These are phyloP conservation scores for Philopedon plagiatum DNA, from an alignment of 2,888 invertebrate species.

Conservation along the genomic window DNA sequence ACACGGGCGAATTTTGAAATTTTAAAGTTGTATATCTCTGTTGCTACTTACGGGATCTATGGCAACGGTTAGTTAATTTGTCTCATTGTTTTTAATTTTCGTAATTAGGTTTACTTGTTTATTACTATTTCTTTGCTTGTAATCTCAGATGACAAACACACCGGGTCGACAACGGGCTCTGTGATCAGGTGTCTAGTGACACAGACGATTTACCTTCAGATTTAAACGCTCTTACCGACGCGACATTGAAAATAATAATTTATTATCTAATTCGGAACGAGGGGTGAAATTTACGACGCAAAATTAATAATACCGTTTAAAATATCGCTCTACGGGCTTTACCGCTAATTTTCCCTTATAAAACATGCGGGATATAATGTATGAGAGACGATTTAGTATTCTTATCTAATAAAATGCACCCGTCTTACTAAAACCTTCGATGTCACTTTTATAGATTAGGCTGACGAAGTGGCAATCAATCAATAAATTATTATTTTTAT, in stretches of 20 bases:
- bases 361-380: constrained; percentile 4
- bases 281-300: constrained; percentile 1
- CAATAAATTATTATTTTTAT: constrained; percentile 1
- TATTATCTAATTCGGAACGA: constrained; percentile 14
- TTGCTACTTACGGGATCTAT: too few species aligned
- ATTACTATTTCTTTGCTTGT: too few species aligned
- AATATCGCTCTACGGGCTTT: constrained; percentile 1
- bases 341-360: constrained; percentile 7
- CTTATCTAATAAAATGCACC: constrained; percentile 9
- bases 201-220: constrained; percentile 13
- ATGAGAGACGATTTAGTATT: not conserved
- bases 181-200: constrained; percentile 8
- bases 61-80: too few species aligned
- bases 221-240: not conserved
- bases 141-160: not conserved
- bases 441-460: constrained; percentile 3
- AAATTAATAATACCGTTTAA: constrained; percentile 13
- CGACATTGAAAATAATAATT: constrained; percentile 8
- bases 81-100: too few species aligned
- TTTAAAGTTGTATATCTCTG: too few species aligned
- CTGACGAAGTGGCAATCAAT: not conserved
- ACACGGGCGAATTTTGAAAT: too few species aligned
- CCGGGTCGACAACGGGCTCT: not conserved
- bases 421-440: not conserved
- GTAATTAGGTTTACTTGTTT: too few species aligned